Evolutionary conservation across 2,797 vertebrate species (phyloP), one percentile per base, ranked within the genome.

Genomic region (Vultur gryphus): DNA sequence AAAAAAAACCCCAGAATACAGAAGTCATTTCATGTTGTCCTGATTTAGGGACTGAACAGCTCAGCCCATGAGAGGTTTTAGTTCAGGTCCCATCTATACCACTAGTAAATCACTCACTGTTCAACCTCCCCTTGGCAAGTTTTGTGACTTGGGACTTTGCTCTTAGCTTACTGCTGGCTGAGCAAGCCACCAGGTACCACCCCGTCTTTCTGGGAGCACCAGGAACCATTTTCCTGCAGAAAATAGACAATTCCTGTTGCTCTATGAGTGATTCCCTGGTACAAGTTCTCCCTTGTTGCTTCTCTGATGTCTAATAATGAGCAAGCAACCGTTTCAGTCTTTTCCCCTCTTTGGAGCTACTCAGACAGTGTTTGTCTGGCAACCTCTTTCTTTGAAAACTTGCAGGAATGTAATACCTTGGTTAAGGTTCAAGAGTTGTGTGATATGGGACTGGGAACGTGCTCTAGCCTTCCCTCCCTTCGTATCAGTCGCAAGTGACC

Each of bases 401-500:
- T 78, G 20, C 24, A 78, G 39, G 33, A 86, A 25, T 31, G 11
- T 11, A 67, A 24, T 48, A 66, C 19, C 28, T 35, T 25, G 4
- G 16, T 62, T 62, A 35, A 92, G 28, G 20, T 62, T 89, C 54
- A 70, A 51, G 35, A 39, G 19, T 16, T 64, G 13, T 17, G 15
- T 0, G 1, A n/a, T 55, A 35, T 13, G 9, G 31, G 54, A 62
- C 39, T 25, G 12, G 44, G 24, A 81, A 44, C 0, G 1, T 39
- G 21, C 35, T 44, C 33, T n/a, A 21, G 52, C 13, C 7, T 49
- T 58, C 11, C 21, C 51, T 79, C 31, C 20, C 31, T 54, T 44
- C 8, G 2, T n/a, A 46, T 61, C 52, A 39, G 35, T n/a, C 6
- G 1, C 75, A 58, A 54, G 13, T 23, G 11, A 48, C 9, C 5